Base-by-base conservation (phyloP, 2,113 vertebrate genomes). In the Hydrolagus affinis region DNA sequence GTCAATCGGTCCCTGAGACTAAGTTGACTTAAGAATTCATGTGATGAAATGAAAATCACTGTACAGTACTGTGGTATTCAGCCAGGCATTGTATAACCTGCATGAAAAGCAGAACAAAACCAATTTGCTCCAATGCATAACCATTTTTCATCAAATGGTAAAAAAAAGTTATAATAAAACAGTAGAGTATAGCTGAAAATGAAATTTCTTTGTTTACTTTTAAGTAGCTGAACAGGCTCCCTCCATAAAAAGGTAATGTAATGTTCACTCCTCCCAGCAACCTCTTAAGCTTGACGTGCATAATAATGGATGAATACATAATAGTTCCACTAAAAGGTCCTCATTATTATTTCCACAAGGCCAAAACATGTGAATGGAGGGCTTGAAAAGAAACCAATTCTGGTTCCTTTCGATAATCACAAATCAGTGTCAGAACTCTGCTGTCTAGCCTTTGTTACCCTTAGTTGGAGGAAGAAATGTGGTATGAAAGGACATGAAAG, bases 41-140 rank as follows among this genome's bases (percentile, higher is more conserved):
- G 57, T 73, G 56, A 25, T 60, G 59, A 23, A 12, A 0, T 62
- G 57, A 25, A 60, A 56, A 2, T 25, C 60, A 60, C 56, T 78
- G 75, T 60, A 14, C 21, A 77, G 56, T n/a, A 44, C 44, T 44
- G 44, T 44, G 6, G 44, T 44, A 44, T 44, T 44, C 44, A 44
- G 44, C 57, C 62, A n/a, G 57, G 56, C 57, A 44, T 78, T 21
- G 62, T 59, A 64, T 64, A 64, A 8, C 8, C 59, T 80, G 64
- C 7, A 30, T n/a, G 23, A 9, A 62, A 7, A 80, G 15, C 76
- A 3, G 44, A 73, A 32, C 14, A 73, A 73, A 14, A 8, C 28
- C 28, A 62, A 80, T 62, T 64, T 80, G 76, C 59, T 64, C 59
- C 7, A 80, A 62, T 78, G 25, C 76, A 44, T 80, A 59, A 59